phyloP scores from a whole-genome alignment of 2,113 vertebrate genomes.

The Enhydra lutris region DNA sequence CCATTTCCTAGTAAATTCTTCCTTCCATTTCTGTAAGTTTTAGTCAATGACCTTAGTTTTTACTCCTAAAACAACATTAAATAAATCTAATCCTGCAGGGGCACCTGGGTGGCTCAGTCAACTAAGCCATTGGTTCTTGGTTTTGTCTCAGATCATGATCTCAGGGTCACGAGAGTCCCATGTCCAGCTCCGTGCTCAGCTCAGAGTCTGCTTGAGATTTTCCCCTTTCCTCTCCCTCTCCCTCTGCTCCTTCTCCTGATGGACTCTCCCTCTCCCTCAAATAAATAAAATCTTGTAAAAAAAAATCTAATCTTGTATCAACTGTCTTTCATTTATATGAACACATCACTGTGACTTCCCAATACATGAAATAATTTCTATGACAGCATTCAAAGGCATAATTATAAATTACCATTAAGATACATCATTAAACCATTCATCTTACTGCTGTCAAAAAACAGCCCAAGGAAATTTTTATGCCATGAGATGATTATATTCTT shows the following conservation, averaged over 20 bases:
- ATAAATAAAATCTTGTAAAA: background rate
- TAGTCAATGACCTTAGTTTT: background rate
- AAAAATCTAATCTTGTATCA: background rate
- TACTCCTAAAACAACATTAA: background rate
- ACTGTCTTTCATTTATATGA: background rate
- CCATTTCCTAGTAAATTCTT: background rate
- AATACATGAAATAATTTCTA: background rate
- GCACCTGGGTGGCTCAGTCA: background rate
- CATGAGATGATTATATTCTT: background rate
- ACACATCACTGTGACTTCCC: background rate
- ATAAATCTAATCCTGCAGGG: background rate
- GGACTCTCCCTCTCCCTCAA: background rate
- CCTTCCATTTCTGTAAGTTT: background rate
- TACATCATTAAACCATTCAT: background rate
- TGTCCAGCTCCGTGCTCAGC: background rate
- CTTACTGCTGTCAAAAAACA: background rate
- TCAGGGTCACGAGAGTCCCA: background rate
- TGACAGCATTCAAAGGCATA: constrained; percentile 2
- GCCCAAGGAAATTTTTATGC: background rate
- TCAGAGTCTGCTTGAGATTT: background rate
- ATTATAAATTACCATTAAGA: constrained; percentile 42
- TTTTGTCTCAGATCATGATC: background rate
- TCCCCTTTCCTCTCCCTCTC: background rate
- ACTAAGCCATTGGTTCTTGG: background rate
- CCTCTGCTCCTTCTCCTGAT: background rate